Percentiles rank a stretch among this genome's conserved stretches.
phyloP scores from a whole-genome alignment of 2,797 vertebrate species.

The Phoxinus dragarum region DNA sequence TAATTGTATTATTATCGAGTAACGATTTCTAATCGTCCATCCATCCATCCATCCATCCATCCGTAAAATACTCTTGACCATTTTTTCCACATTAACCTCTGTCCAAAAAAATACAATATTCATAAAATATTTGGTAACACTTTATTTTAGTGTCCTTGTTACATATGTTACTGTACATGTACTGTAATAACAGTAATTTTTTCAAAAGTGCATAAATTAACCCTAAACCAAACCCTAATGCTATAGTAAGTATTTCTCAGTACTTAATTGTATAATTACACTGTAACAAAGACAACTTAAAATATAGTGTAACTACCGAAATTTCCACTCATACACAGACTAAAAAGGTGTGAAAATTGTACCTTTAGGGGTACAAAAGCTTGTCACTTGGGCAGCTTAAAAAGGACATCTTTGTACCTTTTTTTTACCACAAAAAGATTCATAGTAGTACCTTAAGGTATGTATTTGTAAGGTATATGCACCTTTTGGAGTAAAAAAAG shows the following conservation, averaged over 20 bases:
- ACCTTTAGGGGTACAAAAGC: too few species aligned
- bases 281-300: neutral
- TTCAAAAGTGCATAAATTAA: neutral
- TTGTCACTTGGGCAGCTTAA: too few species aligned
- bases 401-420: too few species aligned
- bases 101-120: neutral
- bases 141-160: neutral
- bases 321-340: neutral
- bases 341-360: too few species aligned
- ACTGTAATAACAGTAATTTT: neutral
- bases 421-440: too few species aligned
- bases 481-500: too few species aligned
- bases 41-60: neutral
- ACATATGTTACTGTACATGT: neutral
- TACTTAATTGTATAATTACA: neutral
- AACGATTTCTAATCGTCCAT: neutral
- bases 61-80: neutral
- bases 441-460: too few species aligned
- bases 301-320: neutral
- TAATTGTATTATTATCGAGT: neutral
- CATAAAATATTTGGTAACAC: neutral
- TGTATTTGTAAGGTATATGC: too few species aligned
- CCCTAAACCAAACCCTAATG: too few species aligned
- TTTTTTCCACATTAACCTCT: neutral
- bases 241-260: neutral